Base-by-base conservation (phyloP, 2,113 vertebrate genomes). In the Passer domesticus region DNA sequence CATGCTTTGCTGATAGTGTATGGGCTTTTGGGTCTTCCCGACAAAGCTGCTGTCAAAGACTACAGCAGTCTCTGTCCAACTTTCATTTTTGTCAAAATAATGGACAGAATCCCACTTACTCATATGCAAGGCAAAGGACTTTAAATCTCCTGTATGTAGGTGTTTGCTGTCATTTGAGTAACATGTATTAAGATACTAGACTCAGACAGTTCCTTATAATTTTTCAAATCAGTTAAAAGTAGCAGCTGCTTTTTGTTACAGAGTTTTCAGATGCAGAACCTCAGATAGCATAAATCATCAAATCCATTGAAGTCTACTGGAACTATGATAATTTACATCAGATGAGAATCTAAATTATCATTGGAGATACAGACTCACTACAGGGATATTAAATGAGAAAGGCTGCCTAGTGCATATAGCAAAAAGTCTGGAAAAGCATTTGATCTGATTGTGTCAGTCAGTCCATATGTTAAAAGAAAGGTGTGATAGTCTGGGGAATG, bases 221-320 rank as follows among this genome's bases (percentile, higher is more conserved):
- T 96, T 66, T 49, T 64, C 78, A 58, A 35, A 89, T 73, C 47
- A 76, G 73, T 50, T 92, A 53, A 35, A 78, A 77, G 43, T 27
- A 90, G 62, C 74, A 90, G 50, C 70, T 93, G 82, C 33, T 90
- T 92, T 91, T 84, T 72, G 80, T 85, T 85, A 75, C 6, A 53
- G 60, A 79, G 15, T 53, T 92, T 85, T 90, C 59, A 89, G 37
- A 87, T 62, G 37, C 44, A 90, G 58, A 93, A 82, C 22, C 10
- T 95, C 90, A 90, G 62, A 75, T 75, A 53, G 58, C 33, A 80
- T 85, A 85, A 90, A 90, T 92, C 67, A 95, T 27, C 67, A 90
- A 89, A 95, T 53, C 50, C 25, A 85, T 46, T 95, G 75, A 90
- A 73, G 62, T 69, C 1, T 3, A 60, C n/a, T 64, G 56, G 28